Percentiles rank a stretch among this genome's conserved stretches.
phyloP scores from a whole-genome alignment of 2,797 vertebrate genomes.

The Nothura maculosa region DNA sequence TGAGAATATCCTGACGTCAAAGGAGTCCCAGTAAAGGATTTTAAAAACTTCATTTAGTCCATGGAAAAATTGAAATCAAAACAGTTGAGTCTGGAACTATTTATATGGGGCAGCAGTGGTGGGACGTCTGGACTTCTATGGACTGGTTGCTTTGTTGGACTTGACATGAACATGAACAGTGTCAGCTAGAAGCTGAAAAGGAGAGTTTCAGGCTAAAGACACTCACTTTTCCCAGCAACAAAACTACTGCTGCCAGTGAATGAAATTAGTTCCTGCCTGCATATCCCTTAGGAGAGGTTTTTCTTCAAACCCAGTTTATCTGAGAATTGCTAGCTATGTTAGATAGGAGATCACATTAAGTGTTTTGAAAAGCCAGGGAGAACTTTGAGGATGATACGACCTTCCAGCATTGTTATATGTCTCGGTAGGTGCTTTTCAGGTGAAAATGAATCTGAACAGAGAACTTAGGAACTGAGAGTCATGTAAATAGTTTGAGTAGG shows the following conservation, averaged over 20 bases:
- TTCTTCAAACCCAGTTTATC: accelerated
- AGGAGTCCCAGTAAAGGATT: not conserved
- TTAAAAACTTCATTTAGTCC: not conserved
- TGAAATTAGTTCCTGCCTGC: accelerated
- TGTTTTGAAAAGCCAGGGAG: not conserved
- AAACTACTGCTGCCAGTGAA: not conserved
- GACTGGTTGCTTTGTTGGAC: not conserved
- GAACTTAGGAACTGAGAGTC: not conserved
- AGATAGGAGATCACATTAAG: not conserved
- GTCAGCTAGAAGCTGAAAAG: not conserved
- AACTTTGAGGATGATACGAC: not conserved
- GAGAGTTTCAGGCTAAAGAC: not conserved
- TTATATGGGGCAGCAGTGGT: accelerated
- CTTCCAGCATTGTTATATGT: accelerated
- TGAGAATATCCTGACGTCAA: not conserved
- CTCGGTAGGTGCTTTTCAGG: not conserved
- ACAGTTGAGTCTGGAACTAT: not conserved
- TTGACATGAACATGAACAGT: not conserved
- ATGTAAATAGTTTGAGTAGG: accelerated
- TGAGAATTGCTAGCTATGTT: accelerated
- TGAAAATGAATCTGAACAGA: not conserved
- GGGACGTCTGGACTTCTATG: not conserved
- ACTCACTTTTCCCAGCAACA: not conserved
- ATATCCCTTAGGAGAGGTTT: not conserved
- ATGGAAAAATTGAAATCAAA: not conserved